Percentiles rank a stretch among this genome's conserved stretches.
Evolutionary conservation across 2,888 invertebrate species (phyloP).

Genomic region (Drosophila heteroneura): DNA sequence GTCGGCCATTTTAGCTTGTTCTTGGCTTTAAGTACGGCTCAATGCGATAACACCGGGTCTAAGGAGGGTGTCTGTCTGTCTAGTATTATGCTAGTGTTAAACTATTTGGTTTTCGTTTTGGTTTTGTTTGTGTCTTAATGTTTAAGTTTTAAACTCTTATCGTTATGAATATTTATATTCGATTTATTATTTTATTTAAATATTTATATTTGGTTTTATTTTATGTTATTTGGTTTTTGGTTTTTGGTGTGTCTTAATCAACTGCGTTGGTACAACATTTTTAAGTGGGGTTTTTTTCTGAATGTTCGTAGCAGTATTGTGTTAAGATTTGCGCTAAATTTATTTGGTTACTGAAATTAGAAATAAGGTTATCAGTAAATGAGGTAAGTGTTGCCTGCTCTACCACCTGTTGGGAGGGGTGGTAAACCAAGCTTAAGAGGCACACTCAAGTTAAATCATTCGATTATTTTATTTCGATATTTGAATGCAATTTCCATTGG

Average conservation of each 20-base stretch:
- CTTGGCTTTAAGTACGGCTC: slow-evolving; percentile 47
- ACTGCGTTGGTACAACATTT: slow-evolving; percentile 84
- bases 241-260: slow-evolving; percentile 77
- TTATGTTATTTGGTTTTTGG: slow-evolving; percentile 48
- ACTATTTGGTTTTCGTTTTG: slow-evolving; percentile 54
- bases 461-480: background rate
- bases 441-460: background rate
- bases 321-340: slow-evolving; percentile 71
- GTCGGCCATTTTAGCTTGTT: slow-evolving; percentile 88
- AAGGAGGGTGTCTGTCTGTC: slow-evolving; percentile 50
- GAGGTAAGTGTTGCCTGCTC: slow-evolving; percentile 9
- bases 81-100: slow-evolving; percentile 62
- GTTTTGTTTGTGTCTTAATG: slow-evolving; percentile 43
- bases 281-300: slow-evolving; percentile 52
- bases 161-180: slow-evolving; percentile 52
- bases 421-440: slow-evolving; percentile 25
- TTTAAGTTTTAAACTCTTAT: slow-evolving; percentile 65
- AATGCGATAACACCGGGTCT: slow-evolving; percentile 41
- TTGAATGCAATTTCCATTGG: background rate
- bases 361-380: slow-evolving; percentile 37
- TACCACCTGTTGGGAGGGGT: slow-evolving; percentile 66
- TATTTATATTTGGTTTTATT: slow-evolving; percentile 44
- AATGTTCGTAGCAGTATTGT: slow-evolving; percentile 73
- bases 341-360: slow-evolving; percentile 64
- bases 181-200: slow-evolving; percentile 35